Base-by-base conservation (phyloP, 23 tunicate species). In the Ciona savignyi region DNA sequence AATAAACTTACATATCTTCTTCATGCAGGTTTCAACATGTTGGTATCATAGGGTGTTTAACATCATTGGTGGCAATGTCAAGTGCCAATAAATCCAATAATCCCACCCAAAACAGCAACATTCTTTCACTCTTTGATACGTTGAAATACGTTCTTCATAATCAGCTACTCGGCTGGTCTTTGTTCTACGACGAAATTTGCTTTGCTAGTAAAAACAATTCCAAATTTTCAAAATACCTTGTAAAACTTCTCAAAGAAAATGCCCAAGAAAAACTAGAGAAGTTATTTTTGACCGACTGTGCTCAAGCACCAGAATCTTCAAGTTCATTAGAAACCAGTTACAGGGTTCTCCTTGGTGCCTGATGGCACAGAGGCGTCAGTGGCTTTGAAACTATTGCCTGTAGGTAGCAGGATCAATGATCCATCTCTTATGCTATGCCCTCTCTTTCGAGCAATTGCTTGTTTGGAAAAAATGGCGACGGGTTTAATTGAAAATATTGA, bases 171-270 rank as follows among this genome's bases (percentile, higher is more conserved):
- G 73, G 74, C 2, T 84, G 89, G 89, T 62, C 82, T 2, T 23
- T 77, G 72, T 84, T 84, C 80, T 77, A 79, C 33, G 82, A 84
- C 31, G 89, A 84, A 61, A 34, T 84, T 60, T 66, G 33, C 32
- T 26, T 77, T 31, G 74, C 30, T 23, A 62, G 63, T 33, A 63
- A 49, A 0, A 69, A 62, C 21, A 27, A 48, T 15, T 35, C 67
- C 25, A 25, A 75, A 25, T 20, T 68, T 61, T 29, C 68, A 29
- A 35, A 30, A 30, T 19, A 25, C 27, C 64, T 82, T 22, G 35
- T 31, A 24, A 75, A 69, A 60, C 34, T 34, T 25, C 26, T 75
- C 4, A 82, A 69, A 35, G 66, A 77, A 3, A 76, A 68, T 34
- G 87, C 80, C 33, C 68, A 60, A 30, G 60, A 30, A 25, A 81